Base-by-base conservation (phyloP, 2,797 vertebrate genomes). In the Leucoraja ocellata region DNA sequence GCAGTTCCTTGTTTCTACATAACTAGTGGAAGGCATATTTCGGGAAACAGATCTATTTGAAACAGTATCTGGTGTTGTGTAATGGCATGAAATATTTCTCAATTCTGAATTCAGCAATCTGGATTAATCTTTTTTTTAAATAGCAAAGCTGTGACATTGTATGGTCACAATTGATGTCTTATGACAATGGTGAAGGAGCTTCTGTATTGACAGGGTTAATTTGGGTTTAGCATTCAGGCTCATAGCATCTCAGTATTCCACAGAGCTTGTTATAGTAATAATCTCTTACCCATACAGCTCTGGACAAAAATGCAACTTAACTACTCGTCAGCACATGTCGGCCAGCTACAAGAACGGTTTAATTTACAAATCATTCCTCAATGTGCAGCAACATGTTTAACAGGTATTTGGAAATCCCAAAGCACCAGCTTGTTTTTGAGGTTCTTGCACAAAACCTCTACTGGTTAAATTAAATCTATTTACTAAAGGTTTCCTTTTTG, bases 311-410 rank as follows among this genome's bases (percentile, higher is more conserved):
- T 36, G n/a, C 32, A 78, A 78, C 10, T 78, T 78, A 78, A 88
- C 61, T n/a, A 36, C 84, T 68, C 21, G 84, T 88, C 61, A 88
- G 84, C 84, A 88, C 84, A 32, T 68, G 84, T 36, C 18, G 84
- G 63, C 25, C 84, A 9, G n/a, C 61, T 88, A 68, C 18, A 88
- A 88, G 61, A 88, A 68, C 68, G 63, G 84, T 68, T 5, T 46
- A 68, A 74, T 54, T 91, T 54, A 91, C 46, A 91, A 4, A 54
- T 73, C 90, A 71, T 46, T 46, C 21, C 23, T 91, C 11, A 74
- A 23, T 91, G 32, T 73, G 65, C 23, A 74, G 68, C 88, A 91
- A 88, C 23, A 74, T 54, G 65, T 91, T 68, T 91, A 21, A 74
- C 90, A 88, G 61, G 61, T 63, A 63, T 88, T 32, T 21, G 32